These are phyloP conservation scores for Forbesichthys papilliferus DNA, from an alignment of 2,113 vertebrate genomes.

Conservation along the genomic window DNA sequence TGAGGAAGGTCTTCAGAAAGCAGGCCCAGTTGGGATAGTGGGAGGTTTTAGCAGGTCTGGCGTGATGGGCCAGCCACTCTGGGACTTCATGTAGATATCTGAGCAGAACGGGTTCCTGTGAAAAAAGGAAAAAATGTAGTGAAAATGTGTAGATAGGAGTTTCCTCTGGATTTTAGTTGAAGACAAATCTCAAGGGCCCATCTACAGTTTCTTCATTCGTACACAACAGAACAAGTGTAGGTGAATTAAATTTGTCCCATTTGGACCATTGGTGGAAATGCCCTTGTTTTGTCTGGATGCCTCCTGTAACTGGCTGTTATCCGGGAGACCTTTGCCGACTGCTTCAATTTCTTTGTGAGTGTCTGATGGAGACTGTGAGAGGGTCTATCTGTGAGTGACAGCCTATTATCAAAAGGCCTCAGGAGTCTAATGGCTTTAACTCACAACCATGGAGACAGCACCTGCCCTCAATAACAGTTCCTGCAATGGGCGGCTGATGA, in stretches of 20 bases:
- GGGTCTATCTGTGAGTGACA: slow-evolving; percentile 73
- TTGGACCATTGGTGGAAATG: slow-evolving; percentile 38
- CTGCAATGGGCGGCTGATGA: slow-evolving; percentile 71
- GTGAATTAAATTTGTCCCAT: slow-evolving; percentile 36
- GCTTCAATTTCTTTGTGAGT: slow-evolving; percentile 62
- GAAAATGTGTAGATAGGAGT: slow-evolving; percentile 56
- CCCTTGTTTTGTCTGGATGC: slow-evolving; percentile 48
- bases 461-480: slow-evolving; percentile 77
- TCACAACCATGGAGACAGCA: slow-evolving; percentile 67
- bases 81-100: slow-evolving; percentile 89
- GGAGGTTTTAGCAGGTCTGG: slow-evolving; percentile 83
- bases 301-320: slow-evolving; percentile 61
- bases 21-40: slow-evolving; percentile 86
- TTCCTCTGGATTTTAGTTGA: slow-evolving; percentile 1
- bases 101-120: slow-evolving; percentile 84
- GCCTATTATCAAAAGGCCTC: slow-evolving; percentile 76
- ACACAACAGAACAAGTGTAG: slow-evolving; percentile 24
- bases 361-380: slow-evolving; percentile 54
- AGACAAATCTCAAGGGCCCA: slow-evolving; percentile 16
- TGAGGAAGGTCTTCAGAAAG: slow-evolving; percentile 88
- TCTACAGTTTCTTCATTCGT: slow-evolving; percentile 7
- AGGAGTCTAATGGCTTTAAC: slow-evolving; percentile 78
- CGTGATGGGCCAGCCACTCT: slow-evolving; percentile 84
- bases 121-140: slow-evolving; percentile 80
- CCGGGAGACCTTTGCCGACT: slow-evolving; percentile 57